Evolutionary conservation across 2,113 vertebrate genomes (phyloP), one percentile per base, ranked within the genome.

Genomic region (Eolophus roseicapilla): DNA sequence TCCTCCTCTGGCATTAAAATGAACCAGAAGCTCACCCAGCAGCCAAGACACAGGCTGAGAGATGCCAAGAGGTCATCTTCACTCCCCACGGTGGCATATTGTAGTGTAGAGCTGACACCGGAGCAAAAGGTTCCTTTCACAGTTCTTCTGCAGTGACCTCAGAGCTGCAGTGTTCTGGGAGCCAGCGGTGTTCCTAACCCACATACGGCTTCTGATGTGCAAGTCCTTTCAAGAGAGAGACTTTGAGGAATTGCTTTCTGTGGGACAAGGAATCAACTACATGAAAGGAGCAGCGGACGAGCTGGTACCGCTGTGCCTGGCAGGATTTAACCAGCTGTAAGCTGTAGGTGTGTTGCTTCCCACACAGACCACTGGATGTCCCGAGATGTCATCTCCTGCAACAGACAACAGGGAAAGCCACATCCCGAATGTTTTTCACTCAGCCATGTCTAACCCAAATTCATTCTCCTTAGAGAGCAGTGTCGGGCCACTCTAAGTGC

Each of bases 371-470:
- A 13, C n/a, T 67, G 46, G 23, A 53, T 16, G 18, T 8, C 62
- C 90, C 73, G 27, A 75, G 82, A 60, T 17, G 67, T 2, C 17
- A 46, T 15, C 76, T 49, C 43, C 62, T 35, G 31, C 2, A 6
- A 35, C 47, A 86, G 46, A 28, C 37, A 68, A 59, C 31, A 53
- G 39, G 37, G 49, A 73, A 74, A 86, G 10, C 37, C 76, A 37
- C 0, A 0, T 59, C 10, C 37, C 37, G 16, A 43, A 46, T 20
- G 12, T 18, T 47, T 41, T 41, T 35, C 55, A 11, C 44, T 55
- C 57, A 67, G 18, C 24, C 31, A 37, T 7, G 7, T 39, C 9
- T 41, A n/a, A 83, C 20, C 35, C 35, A 71, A 55, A 59, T 43
- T 46, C 4, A 8, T 12, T 55, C 17, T 33, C 27, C 55, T 63